Evolutionary conservation across 2,797 vertebrate genomes (phyloP), one percentile per base, ranked within the genome.

Genomic region (Erpetoichthys calabaricus): DNA sequence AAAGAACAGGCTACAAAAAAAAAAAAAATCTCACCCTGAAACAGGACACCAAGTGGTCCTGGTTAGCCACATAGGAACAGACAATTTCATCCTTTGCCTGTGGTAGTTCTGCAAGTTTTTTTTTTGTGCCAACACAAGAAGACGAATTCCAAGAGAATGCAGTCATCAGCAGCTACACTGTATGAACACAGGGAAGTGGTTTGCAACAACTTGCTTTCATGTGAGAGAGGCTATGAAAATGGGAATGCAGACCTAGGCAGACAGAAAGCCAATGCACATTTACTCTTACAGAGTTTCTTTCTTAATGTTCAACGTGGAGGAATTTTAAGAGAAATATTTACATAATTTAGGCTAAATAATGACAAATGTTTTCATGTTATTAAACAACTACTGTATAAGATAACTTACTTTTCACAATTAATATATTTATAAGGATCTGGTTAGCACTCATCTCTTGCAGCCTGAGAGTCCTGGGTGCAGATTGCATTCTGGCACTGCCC

Each of bases 131-230:
- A 75, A 70, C 63, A 75, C 76, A 67, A 73, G 73, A 61, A 78
- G 74, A 64, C 65, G 57, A 83, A 86, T 89, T 89, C 87, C 77
- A 86, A 74, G 78, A 79, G 78, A 67, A 68, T 80, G 79, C 66
- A 67, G 82, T 85, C 73, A 82, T 73, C 73, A 6, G 61, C 67
- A 78, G 73, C 73, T 79, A 79, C 25, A 25, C 25, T 25, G 25
- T 66, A 76, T 67, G 83, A 85, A 86, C 77, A 77, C 80, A 76
- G 77, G 74, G 77, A 84, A 70, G 69, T 56, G 64, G 65, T 73
- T 63, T 72, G 69, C 58, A 65, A 71, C 66, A 63, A 67, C 67
- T 65, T 51, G 63, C 55, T 67, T 65, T 62, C 59, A 57, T 58
- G 54, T 46, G 58, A 47, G 45, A 60, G 8, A 57, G 7, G 45